A percentile compares a stretch with the other conserved stretches of the same genome.
Evolutionary conservation across 2,888 invertebrate species (phyloP).

Genomic region (Eurytoma adleriae): DNA sequence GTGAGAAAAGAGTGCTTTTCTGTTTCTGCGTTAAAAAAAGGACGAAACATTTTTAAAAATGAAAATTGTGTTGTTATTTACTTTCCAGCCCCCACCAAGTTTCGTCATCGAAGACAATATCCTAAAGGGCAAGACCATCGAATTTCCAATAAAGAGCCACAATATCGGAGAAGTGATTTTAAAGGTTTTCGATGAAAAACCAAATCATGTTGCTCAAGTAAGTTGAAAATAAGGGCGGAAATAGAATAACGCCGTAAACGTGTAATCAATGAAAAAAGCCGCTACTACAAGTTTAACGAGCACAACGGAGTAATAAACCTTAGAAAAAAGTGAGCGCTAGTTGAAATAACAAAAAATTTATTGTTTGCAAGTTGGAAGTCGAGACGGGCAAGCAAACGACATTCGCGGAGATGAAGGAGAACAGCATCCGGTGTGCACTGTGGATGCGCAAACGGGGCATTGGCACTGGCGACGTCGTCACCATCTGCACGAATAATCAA

Average conservation of each 20-base stretch:
- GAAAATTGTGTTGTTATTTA: no score
- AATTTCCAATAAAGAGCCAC: not conserved
- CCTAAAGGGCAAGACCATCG: slow-evolving; percentile 54
- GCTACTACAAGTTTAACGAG: no score
- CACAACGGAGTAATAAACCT: not conserved
- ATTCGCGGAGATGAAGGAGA: slow-evolving; percentile 62
- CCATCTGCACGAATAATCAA: slow-evolving; percentile 65
- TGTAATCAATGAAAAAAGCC: no score
- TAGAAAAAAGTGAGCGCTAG: no score
- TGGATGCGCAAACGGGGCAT: slow-evolving; percentile 67
- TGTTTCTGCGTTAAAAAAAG: no score
- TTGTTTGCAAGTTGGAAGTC: slow-evolving; percentile 61
- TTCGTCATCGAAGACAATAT: slow-evolving; percentile 62
- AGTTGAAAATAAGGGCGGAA: not conserved
- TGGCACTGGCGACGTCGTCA: slow-evolving; percentile 62
- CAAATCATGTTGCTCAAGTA: slow-evolving; percentile 62
- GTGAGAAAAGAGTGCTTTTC: no score
- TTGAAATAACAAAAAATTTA: no score
- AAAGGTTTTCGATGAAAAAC: slow-evolving; percentile 54
- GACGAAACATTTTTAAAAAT: no score
- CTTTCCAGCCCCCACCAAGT: no score
- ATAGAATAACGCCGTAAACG: no score
- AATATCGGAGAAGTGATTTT: slow-evolving; percentile 60
- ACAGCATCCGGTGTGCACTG: slow-evolving; percentile 66
- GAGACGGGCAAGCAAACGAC: slow-evolving; percentile 61